Percentiles rank a stretch among this genome's conserved stretches.
These are phyloP conservation scores for Sebastes ruberrimus DNA, from an alignment of 2,797 vertebrate genomes.

Conservation along the genomic window DNA sequence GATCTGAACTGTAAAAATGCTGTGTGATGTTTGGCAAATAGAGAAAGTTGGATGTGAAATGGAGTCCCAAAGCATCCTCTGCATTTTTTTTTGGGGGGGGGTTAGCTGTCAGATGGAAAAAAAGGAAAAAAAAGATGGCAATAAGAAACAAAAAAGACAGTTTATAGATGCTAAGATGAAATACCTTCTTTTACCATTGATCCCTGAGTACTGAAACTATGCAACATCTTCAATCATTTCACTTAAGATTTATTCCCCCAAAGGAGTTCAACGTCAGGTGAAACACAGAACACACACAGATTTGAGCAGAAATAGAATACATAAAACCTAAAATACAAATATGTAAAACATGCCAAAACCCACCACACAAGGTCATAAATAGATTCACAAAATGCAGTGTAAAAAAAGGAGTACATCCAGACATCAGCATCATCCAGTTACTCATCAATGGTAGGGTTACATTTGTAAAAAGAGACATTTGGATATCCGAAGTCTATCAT, in stretches of 20 bases:
- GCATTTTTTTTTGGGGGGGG: not conserved
- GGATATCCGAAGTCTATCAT: not conserved
- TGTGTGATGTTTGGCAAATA: conserved; percentile 65
- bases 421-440: not conserved
- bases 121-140: not conserved
- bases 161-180: not conserved
- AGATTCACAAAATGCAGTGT: not conserved
- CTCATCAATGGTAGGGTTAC: not conserved
- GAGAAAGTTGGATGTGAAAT: conserved; percentile 31
- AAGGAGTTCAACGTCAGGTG: not conserved
- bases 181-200: not conserved
- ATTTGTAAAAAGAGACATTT: not conserved
- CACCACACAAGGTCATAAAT: not conserved
- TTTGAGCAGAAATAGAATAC: not conserved
- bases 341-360: not conserved
- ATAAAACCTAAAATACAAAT: not conserved
- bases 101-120: conserved; percentile 11
- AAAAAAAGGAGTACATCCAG: not conserved
- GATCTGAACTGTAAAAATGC: conserved; percentile 52
- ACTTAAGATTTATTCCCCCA: not conserved
- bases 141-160: not conserved
- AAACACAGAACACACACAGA: not conserved
- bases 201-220: not conserved
- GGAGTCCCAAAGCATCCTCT: conserved; percentile 20
- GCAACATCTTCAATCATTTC: not conserved